Base-by-base conservation (phyloP, 2,888 invertebrate genomes). In the Sminthurides aquaticus region DNA sequence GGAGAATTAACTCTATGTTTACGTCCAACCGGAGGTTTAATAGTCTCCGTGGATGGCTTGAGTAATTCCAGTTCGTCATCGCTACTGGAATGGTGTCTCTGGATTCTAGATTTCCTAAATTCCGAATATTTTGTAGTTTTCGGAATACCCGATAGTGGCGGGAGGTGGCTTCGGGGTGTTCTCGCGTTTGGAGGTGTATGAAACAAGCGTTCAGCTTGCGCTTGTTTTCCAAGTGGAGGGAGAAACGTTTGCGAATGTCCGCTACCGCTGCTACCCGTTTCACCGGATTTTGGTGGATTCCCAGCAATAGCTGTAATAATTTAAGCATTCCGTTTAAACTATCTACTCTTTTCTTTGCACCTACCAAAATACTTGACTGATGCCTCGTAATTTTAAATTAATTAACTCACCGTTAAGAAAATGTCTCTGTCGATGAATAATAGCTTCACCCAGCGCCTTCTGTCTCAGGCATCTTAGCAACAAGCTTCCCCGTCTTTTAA, bases 381-480 rank as follows among this genome's bases (percentile, higher is more conserved):
- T n/a, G n/a, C n/a, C n/a, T n/a, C n/a, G n/a, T n/a, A n/a, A n/a
- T n/a, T n/a, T n/a, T n/a, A n/a, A n/a, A n/a, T n/a, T n/a, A n/a
- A n/a, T n/a, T n/a, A 26, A n/a, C 65, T 75, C 79, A 89, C 90
- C 89, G 82, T 92, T 90, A 74, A 95, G 87, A 48, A 94, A 83
- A 60, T 88, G 84, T 55, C 92, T 81, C 79, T 95, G 95, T 49
- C 91, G 82, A 1, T 90, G 89, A 64, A 95, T 94, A 71, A 95
- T 94, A 78, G 94, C 91, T 77, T 95, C 94, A 71, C 91, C 89
- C 29, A 95, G 84, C 56, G 89, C 85, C 25, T 91, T 82, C 79
- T 94, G 92, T 27, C 92, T 83, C 77, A 91, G 89, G 64, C 90
- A 88, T 25, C 91, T 82, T 71, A 92, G 82, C 69, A 94, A 83